Base-by-base conservation (phyloP, 2,797 vertebrate genomes). In the Anniella stebbinsi region DNA sequence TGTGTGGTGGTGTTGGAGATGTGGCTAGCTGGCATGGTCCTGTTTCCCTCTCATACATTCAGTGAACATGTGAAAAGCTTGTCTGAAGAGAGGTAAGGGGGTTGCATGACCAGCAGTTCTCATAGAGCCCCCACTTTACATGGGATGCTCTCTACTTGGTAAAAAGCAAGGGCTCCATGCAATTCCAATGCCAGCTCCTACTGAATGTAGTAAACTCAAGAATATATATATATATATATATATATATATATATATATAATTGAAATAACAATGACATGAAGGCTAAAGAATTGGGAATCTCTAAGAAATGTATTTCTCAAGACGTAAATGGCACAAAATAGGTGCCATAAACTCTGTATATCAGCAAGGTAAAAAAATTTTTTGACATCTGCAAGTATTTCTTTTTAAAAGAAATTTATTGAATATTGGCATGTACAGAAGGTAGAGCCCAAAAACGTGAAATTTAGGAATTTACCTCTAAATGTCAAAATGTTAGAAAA, bases 401-500 rank as follows among this genome's bases (percentile, higher is more conserved):
- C 15, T 13, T 48, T 33, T 45, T 10, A 45, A 84, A 57, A 54
- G 88, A 77, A 69, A 80, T 30, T 38, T 63, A 5, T 41, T 66
- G 84, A 80, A 25, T 7, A 13, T 63, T 75, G 33, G 77, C 17
- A 66, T 41, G 25, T 0, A 0, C 54, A 38, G 1, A 82, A 10
- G 77, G 28, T 25, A 63, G 81, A 88, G 3, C 4, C 15, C 4
- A 28, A 25, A 23, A 41, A 45, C 73, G 78, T 84, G 18, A 66
- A 93, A 91, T 83, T 70, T 45, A 73, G 67, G 33, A 73, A 80
- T 92, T 80, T 80, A 63, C 48, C 33, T n/a, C 30, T 80, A 36
- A 57, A 0, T 63, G 57, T 67, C 77, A 83, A 70, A 60, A 57
- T 75, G 78, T 2, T 88, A 60, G 45, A 85, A 89, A 77, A 21